Base-by-base conservation (phyloP, 1,140 invertebrate species). In the Physella acuta region DNA sequence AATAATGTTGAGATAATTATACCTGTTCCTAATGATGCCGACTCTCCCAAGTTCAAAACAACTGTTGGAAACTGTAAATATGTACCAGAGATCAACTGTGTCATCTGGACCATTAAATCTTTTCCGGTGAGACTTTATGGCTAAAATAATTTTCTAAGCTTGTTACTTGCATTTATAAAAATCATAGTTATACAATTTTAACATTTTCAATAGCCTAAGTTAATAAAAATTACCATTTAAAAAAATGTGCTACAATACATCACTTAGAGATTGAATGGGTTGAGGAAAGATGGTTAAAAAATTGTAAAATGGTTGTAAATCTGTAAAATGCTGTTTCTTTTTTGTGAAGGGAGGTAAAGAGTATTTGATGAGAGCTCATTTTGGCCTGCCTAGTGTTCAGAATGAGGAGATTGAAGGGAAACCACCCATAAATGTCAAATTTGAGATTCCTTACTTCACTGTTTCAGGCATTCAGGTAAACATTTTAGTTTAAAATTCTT, bases 1-100 rank as follows among this genome's bases (percentile, higher is more conserved):
- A 99, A 99, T 82, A 98, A 99, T 86, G 98, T 99, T 16, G 97
- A 99, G 86, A 98, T 99, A 67, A 92, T 99, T 14, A 98, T 99
- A 79, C 97, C 98, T 2, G 98, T 99, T 16, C 98, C 97, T 24
- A 91, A 91, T 58, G 98, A 99, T 88, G 97, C 95, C 0, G 97
- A 99, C 85, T 95, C 95, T 24, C 97, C 97, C 0, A 99, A 98
- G 86, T 99, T 99, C 80, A 99, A 99, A 85, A 98, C 97, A 0
- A 96, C 95, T 1, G 94, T 98, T 76, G 98, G 98, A 20, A 96
- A 92, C 85, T 96, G 97, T 31, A 98, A 97, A 81, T 99, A 99
- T 85, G 94, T 94, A 1, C 97, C 97, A 0, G 97, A 99, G 83
- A 92, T 95, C 79, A 98, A 94, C 88, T 94, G 95, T 34, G 95